These are phyloP conservation scores for Loris lydekkerianus DNA, from an alignment of 2,797 vertebrate genomes.

Conservation along the genomic window DNA sequence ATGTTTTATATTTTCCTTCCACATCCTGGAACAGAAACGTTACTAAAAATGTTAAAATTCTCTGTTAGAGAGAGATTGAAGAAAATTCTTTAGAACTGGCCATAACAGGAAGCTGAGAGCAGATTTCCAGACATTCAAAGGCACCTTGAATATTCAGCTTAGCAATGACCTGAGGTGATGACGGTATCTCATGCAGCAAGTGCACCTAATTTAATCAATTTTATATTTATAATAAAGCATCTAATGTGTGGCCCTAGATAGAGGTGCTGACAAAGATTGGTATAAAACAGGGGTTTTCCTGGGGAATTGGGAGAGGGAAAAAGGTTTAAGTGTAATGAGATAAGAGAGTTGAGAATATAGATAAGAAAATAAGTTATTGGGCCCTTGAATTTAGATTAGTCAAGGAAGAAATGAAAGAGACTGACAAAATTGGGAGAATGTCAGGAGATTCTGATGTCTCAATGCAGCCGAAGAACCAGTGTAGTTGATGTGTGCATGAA, in stretches of 20 bases:
- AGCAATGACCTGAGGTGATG: background rate
- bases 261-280: conserved; percentile 7
- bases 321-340: background rate
- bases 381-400: background rate
- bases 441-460: background rate
- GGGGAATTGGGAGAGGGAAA: background rate
- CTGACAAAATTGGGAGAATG: conserved; percentile 3
- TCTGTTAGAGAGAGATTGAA: background rate
- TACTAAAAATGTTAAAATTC: conserved; percentile 43
- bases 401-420: background rate
- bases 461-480: background rate
- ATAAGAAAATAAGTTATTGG: background rate
- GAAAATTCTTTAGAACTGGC: conserved; percentile 35
- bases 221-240: conserved; percentile 19
- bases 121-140: conserved; percentile 1
- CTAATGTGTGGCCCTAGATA: background rate
- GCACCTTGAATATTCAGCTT: background rate
- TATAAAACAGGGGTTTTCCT: conserved; percentile 12
- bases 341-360: background rate
- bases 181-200: background rate
- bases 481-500: background rate
- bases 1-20: background rate
- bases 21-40: conserved; percentile 18
- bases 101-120: background rate
- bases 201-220: conserved; percentile 46